Base-by-base conservation (phyloP, 2,888 invertebrate species). In the Sphaerophoria rueppellii region DNA sequence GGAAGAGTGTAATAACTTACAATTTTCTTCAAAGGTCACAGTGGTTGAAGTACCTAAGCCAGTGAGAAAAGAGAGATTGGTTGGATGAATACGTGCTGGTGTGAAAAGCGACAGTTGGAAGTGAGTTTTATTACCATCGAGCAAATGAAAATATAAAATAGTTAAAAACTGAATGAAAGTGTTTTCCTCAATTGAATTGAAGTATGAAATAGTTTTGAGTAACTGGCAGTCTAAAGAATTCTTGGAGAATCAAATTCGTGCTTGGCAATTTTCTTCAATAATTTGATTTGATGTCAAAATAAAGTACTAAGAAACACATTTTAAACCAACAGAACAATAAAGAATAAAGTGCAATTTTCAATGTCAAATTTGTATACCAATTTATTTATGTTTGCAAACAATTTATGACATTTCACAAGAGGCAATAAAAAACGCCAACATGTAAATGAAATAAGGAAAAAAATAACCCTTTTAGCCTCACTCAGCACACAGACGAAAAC, bases 61-160 rank as follows among this genome's bases (percentile, higher is more conserved):
- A 40, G 43, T 4, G 35, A 9, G 35, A 4, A 14, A 14, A 2
- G 35, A 57, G 6, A 4, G 9, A 9, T 9, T 11, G 9, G 9
- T 6, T 43, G 4, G 9, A 43, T 11, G 11, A 9, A 9, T 24
- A 24, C 24, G 43, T 40, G 40, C 9, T n/a, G 9, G 3, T 57
- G 40, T 60, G 40, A 60, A 43, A 12, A 24, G 24, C 24, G 50
- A 58, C 32, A 67, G 40, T 52, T 43, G 12, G 12, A 69, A 34
- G 43, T 58, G 6, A 69, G 34, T 58, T 67, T 58, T 16, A 69
- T 60, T 24, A 55, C 48, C 37, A n/a, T 54, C 50, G 9, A 69
- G 43, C 60, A 60, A 52, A 60, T 67, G 32, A 50, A 61, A 65
- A 67, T 74, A 60, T 60, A 11, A 60, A 58, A 40, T 40, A 11